These are phyloP conservation scores for Agonopterix arenella DNA, from an alignment of 2,888 invertebrate genomes.

Conservation along the genomic window DNA sequence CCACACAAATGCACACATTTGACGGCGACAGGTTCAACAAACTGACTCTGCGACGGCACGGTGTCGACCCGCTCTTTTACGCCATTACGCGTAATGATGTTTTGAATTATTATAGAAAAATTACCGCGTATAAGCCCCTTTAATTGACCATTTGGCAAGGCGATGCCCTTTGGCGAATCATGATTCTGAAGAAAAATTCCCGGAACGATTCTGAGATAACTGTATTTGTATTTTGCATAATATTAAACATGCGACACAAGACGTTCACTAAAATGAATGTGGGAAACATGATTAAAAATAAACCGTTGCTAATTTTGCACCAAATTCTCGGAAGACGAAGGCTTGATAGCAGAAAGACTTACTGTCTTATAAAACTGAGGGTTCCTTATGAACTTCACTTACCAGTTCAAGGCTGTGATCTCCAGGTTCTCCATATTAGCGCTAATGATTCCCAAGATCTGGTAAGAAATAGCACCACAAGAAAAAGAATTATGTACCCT, in stretches of 20 bases:
- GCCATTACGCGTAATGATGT: constrained; percentile 55
- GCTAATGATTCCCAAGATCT: too few species aligned
- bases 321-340: too few species aligned
- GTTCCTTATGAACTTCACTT: too few species aligned
- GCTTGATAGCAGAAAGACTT: too few species aligned
- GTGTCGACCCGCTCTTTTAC: constrained; percentile 51
- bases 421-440: too few species aligned
- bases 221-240: constrained; percentile 7
- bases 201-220: constrained; percentile 31
- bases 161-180: constrained; percentile 31
- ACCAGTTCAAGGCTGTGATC: too few species aligned
- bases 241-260: background rate
- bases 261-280: too few species aligned
- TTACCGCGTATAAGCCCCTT: constrained; percentile 1
- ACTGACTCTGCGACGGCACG: constrained; percentile 50
- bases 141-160: constrained; percentile 24
- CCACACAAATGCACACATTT: constrained; percentile 57
- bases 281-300: too few species aligned
- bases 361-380: too few species aligned
- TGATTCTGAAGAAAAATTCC: constrained; percentile 18
- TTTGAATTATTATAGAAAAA: constrained; percentile 54
- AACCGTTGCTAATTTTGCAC: too few species aligned
- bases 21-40: constrained; percentile 68
- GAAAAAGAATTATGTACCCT: too few species aligned
- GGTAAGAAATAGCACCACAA: too few species aligned